Evolutionary conservation across 2,797 vertebrate species (phyloP).

Genomic region (Lagorchestes hirsutus): DNA sequence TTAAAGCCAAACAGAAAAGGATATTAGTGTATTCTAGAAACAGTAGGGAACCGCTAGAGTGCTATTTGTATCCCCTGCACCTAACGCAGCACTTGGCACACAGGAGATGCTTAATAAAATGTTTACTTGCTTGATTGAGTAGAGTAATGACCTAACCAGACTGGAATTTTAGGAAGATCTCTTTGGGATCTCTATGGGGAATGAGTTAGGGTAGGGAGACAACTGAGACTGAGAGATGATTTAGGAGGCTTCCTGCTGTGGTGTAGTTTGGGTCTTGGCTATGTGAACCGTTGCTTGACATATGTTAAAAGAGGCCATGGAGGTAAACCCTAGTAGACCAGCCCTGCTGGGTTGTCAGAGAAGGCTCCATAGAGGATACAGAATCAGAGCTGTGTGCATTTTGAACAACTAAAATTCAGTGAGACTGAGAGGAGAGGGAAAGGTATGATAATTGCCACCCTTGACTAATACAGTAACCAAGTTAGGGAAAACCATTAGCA

Average conservation of each 20-base stretch:
- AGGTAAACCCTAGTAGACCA: neutral
- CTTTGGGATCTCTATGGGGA: neutral
- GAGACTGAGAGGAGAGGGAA: neutral
- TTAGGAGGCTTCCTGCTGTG: neutral
- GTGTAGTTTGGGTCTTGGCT: neutral
- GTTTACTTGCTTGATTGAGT: neutral
- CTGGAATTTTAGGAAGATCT: neutral
- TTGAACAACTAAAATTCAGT: neutral
- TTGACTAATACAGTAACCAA: rapidly evolving
- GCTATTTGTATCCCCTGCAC: neutral
- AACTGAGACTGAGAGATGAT: neutral
- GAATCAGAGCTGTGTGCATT: neutral
- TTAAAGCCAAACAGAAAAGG: neutral
- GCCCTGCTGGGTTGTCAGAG: neutral
- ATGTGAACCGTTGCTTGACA: no score
- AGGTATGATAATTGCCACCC: neutral
- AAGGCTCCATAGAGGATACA: neutral
- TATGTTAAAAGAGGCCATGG: neutral
- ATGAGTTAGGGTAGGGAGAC: neutral
- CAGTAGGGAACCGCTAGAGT: neutral
- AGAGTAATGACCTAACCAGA: neutral
- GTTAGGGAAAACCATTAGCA: neutral
- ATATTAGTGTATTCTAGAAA: neutral
- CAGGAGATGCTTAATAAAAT: neutral
- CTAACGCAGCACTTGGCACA: neutral